These are phyloP conservation scores for Pseudobourletiella spinata DNA, from an alignment of 1,140 invertebrate species.

Conservation along the genomic window DNA sequence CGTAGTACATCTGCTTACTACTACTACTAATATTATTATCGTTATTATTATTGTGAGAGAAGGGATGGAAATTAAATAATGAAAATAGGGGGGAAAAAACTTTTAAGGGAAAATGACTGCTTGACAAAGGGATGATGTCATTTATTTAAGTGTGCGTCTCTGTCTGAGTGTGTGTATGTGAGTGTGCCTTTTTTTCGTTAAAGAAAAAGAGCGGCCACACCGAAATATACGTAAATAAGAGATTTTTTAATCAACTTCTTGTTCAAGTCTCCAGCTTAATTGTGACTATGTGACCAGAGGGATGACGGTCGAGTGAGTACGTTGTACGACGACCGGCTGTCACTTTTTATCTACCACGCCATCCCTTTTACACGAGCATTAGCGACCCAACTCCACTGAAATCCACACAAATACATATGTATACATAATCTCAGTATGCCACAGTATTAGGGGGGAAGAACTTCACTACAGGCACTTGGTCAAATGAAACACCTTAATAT, in stretches of 20 bases:
- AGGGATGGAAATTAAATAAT: too few relatives aligned
- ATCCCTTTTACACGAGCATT: too few relatives aligned
- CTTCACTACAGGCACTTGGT: too few relatives aligned
- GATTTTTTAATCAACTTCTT: background rate
- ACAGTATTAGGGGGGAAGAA: background rate
- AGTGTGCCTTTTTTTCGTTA: background rate
- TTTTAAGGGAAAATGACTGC: background rate
- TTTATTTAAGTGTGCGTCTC: conserved; percentile 6
- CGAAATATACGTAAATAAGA: background rate
- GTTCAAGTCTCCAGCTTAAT: background rate
- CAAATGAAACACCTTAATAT: too few relatives aligned
- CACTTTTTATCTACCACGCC: too few relatives aligned
- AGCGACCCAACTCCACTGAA: too few relatives aligned
- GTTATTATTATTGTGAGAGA: too few relatives aligned
- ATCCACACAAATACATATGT: background rate
- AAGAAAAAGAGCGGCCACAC: background rate
- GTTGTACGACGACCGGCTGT: background rate
- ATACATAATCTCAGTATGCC: background rate
- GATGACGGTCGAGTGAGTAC: background rate
- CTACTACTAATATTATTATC: too few relatives aligned
- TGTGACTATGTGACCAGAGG: background rate
- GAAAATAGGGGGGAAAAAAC: background rate
- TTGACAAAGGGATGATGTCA: conserved; percentile 7
- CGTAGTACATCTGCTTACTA: too few relatives aligned
- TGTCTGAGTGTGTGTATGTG: background rate